Percentiles rank a stretch among this genome's conserved stretches.
Conservation (phyloP, 1,140 invertebrate genomes). For the Centruroides sculpturatus region DNA sequence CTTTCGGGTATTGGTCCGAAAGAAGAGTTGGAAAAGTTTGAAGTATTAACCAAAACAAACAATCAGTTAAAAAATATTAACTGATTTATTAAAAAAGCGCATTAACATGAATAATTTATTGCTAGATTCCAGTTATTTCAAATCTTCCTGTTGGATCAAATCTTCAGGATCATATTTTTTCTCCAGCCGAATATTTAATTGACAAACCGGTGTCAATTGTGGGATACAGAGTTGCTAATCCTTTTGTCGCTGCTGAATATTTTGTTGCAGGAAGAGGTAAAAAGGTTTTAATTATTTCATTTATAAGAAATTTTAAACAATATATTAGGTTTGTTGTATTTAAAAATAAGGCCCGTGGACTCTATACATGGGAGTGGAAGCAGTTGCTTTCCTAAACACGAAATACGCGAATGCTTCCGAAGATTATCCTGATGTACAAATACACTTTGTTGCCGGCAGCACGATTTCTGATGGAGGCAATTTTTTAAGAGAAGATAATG, state of each 20-base stretch:
- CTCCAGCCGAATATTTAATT: constrained; percentile 1
- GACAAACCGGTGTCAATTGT: too few species aligned
- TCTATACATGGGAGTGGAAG: constrained; percentile 39
- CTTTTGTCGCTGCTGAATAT: too few species aligned
- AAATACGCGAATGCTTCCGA: constrained; percentile 50
- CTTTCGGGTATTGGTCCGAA: constrained; percentile 75
- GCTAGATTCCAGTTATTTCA: constrained; percentile 32
- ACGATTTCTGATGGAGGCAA: too few species aligned
- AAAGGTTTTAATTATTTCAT: too few species aligned
- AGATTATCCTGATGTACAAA: constrained; percentile 60
- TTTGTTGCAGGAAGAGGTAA: too few species aligned
- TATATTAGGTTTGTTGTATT: too few species aligned
- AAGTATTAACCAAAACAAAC: constrained; percentile 32
- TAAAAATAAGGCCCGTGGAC: neutral
- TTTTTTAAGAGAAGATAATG: too few species aligned
- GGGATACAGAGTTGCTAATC: too few species aligned
- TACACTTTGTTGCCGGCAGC: constrained; percentile 41
- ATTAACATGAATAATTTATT: too few species aligned
- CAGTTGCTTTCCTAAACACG: constrained; percentile 62
- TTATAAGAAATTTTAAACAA: too few species aligned
- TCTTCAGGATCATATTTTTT: constrained; percentile 36
- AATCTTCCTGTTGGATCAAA: constrained; percentile 73
- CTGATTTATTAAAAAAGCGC: too few species aligned
- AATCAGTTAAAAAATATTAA: too few species aligned
- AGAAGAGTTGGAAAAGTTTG: constrained; percentile 53